Evolutionary conservation across 2,113 vertebrate species (phyloP), one percentile per base, ranked within the genome.

Genomic region (Heloderma charlesbogerti): DNA sequence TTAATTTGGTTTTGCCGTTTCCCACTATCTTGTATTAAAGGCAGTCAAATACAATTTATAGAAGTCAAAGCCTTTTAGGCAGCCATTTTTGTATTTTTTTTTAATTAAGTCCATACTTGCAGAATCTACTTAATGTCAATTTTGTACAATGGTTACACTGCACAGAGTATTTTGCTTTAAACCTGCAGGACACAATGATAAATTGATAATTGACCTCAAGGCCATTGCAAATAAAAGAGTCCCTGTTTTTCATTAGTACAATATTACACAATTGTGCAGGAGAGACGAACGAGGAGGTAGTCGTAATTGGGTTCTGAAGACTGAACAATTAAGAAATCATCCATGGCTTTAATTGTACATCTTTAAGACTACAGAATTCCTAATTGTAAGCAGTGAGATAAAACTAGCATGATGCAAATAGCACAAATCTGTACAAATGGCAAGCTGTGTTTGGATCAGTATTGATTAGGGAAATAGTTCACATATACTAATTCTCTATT

Each of bases 191-290:
- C 98, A 98, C 95, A 96, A 97, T 98, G 98, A 98, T 98, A 98
- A 98, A 99, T 98, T 98, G 97, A 98, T 97, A 97, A 97, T 97
- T 98, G 97, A 98, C 98, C 98, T 89, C 92, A 96, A 97, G 98
- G 98, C 98, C 97, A 98, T 93, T 96, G 96, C 95, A 98, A 98
- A 98, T 97, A 98, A 97, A 90, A 98, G 97, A 97, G 96, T 96
- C 83, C 95, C 96, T 97, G 97, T 96, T 98, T 98, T 97, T 98
- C 98, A 98, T 98, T 98, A 98, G 97, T 97, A 93, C 94, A 97
- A 94, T 97, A 93, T 95, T 97, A 96, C 94, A 92, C 94, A 29
- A 94, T 97, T 96, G 95, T 95, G 96, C 95, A 92, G 94, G 92
- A 94, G 93, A 92, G 94, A 95, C 94, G 87, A 91, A 93, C 43